Evolutionary conservation across 2,888 invertebrate species (phyloP), one percentile per base, ranked within the genome.

Genomic region (Pristionchus entomophagus): DNA sequence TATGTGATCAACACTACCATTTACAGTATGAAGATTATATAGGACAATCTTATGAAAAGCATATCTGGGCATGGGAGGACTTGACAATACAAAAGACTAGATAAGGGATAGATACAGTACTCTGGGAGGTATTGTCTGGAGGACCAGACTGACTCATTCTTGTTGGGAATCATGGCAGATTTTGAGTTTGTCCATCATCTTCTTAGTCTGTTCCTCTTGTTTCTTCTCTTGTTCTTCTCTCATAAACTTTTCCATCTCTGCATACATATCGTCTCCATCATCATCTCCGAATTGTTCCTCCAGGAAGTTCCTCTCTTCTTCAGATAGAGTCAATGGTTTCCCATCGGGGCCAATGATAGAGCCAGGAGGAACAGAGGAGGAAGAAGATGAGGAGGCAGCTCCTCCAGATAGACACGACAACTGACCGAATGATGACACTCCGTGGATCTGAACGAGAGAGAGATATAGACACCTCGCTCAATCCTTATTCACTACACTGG

Each of bases 241-340:
- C 83, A 83, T 41, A 35, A 83, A 83, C 45, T 62, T 59, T 26
- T 83, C 83, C 83, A 83, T 83, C 45, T 83, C 83, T 45, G 62
- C 62, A 26, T 35, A 62, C 38, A 83, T 83, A 35, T 83, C 83
- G 0, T 83, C 83, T 41, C 4, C 38, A 45, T 51, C 26, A n/a
- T 45, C 59, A 19, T 53, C 53, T 56, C 81, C 81, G 26, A 81
- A 53, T 38, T 83, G 83, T 22, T 83, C 83, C 45, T 83, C 83
- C 17, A 83, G 45, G 45, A 83, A 83, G 41, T 26, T 29, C 26
- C 83, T 29, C 45, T 83, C 83, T 22, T 83, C 83, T 45, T 83
- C 83, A 35, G 83, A 83, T 17, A 83, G 62, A 35, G 83, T 19
- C 14, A 83, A 32, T 14, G 45, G 62, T 26, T 29, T 45, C n/a